Conservation (phyloP, 2,113 vertebrate genomes). For the Oreochromis niloticus region DNA sequence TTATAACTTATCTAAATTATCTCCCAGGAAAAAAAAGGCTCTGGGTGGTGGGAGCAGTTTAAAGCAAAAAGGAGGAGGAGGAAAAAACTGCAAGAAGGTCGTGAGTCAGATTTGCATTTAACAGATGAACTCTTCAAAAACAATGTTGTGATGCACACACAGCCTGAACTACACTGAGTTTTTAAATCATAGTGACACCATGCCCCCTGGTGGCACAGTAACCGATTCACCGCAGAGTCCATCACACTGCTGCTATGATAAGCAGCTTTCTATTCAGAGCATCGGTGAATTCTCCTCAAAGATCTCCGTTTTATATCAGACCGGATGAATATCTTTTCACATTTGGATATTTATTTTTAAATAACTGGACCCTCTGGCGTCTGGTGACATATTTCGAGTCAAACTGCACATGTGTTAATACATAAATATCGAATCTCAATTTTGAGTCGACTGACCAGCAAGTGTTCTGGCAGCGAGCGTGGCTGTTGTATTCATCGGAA, state of each 20-base stretch:
- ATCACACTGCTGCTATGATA: neutral
- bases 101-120: neutral
- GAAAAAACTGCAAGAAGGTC: neutral
- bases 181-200: slow-evolving; percentile 41
- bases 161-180: neutral
- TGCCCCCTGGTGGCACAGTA: slow-evolving; percentile 60
- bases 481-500: slow-evolving; percentile 70
- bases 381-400: neutral
- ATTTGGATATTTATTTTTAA: neutral
- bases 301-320: neutral
- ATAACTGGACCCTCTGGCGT: neutral
- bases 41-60: neutral
- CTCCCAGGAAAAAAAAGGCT: neutral
- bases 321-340: neutral
- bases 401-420: slow-evolving; percentile 1
- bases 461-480: slow-evolving; percentile 61
- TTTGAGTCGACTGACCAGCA: slow-evolving; percentile 65
- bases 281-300: neutral
- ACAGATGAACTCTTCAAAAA: neutral
- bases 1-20: neutral
- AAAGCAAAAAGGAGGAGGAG: neutral
- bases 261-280: neutral
- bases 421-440: slow-evolving; percentile 16
- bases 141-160: neutral
- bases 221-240: neutral